Conservation (phyloP, 1,140 invertebrate genomes). For the Heliconius melpomene region DNA sequence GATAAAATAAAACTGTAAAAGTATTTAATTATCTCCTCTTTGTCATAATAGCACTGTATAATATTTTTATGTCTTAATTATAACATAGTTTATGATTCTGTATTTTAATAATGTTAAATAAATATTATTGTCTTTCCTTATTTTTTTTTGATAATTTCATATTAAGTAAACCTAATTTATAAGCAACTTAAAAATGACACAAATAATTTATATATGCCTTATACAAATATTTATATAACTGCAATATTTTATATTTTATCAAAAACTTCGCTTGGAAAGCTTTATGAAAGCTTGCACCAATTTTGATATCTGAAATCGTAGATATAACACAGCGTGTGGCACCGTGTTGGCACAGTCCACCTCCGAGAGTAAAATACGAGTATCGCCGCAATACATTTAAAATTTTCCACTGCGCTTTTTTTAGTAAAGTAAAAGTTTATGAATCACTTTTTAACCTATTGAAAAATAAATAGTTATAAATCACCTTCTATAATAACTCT, state of each 20-base stretch:
- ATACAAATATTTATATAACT: too few species aligned
- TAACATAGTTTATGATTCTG: too few species aligned
- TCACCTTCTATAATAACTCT: too few species aligned
- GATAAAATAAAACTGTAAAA: not conserved
- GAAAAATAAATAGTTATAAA: not conserved
- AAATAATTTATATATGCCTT: too few species aligned
- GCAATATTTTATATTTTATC: not conserved
- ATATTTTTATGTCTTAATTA: too few species aligned
- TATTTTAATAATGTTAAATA: too few species aligned
- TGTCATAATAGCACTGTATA: too few species aligned
- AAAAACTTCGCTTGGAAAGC: not conserved
- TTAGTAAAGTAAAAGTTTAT: not conserved
- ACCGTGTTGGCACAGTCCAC: not conserved
- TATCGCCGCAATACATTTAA: not conserved
- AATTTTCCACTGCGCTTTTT: not conserved
- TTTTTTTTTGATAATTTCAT: too few species aligned
- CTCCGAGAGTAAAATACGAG: slow-evolving; percentile 1
- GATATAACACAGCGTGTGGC: not conserved
- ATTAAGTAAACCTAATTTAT: too few species aligned
- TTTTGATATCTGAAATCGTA: not conserved
- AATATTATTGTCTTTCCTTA: too few species aligned
- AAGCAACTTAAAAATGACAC: too few species aligned
- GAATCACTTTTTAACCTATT: not conserved
- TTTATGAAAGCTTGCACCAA: not conserved
- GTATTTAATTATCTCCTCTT: too few species aligned